These are phyloP conservation scores for Lethrus apterus DNA, from an alignment of 1,140 invertebrate genomes.

Conservation along the genomic window DNA sequence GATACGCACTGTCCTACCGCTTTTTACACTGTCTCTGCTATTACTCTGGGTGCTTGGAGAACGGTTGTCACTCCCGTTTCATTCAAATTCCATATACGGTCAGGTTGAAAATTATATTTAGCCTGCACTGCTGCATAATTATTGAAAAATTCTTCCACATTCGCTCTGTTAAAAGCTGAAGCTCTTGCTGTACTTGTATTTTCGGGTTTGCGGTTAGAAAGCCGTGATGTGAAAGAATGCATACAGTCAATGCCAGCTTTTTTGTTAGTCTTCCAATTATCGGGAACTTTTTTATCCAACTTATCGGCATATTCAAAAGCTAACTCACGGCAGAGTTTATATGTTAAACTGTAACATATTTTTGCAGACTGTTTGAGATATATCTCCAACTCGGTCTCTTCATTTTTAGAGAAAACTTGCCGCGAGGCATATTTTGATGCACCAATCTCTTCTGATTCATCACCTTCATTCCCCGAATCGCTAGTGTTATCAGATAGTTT, in stretches of 20 bases:
- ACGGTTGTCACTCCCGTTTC: constrained; percentile 44
- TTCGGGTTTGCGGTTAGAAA: constrained; percentile 36
- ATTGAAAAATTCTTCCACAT: constrained; percentile 35
- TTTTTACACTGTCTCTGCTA: constrained; percentile 37
- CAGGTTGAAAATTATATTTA: constrained; percentile 32
- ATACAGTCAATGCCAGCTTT: constrained; percentile 39
- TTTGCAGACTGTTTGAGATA: neutral
- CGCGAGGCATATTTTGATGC: constrained; percentile 15
- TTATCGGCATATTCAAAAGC: constrained; percentile 29
- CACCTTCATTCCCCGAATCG: constrained; percentile 5
- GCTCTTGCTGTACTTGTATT: constrained; percentile 36
- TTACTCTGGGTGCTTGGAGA: constrained; percentile 37
- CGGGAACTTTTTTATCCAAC: constrained; percentile 25
- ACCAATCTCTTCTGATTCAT: neutral
- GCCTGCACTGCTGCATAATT: no score
- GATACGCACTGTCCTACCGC: constrained; percentile 39
- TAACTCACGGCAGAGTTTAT: constrained; percentile 18
- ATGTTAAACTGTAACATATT: constrained; percentile 25
- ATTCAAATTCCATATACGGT: constrained; percentile 40
- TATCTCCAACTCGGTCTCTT: neutral
- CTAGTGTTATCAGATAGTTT: neutral
- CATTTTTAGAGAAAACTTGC: constrained; percentile 15
- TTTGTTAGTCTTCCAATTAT: constrained; percentile 33
- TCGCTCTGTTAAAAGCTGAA: constrained; percentile 39
- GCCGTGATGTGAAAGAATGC: constrained; percentile 31